These are phyloP conservation scores for Meteorus colon DNA, from an alignment of 2,888 invertebrate genomes.

Conservation along the genomic window DNA sequence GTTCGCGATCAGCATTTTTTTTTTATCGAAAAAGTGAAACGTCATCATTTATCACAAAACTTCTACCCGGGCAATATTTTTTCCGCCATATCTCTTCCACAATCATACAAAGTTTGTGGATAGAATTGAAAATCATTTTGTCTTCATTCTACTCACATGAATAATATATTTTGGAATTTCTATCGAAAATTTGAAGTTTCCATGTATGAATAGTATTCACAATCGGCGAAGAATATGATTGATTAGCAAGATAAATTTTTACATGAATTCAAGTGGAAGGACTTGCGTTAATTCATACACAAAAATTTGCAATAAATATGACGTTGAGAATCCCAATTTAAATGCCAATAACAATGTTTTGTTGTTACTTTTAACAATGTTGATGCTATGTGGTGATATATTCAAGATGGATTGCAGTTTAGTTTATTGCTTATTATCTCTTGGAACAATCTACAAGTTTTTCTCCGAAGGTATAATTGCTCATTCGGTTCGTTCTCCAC, in stretches of 20 bases:
- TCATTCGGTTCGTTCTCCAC: constrained; percentile 14
- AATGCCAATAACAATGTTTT: not conserved
- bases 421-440: constrained; percentile 20
- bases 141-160: too few species aligned
- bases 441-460: constrained; percentile 6
- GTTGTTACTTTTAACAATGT: not conserved
- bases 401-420: not conserved
- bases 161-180: too few species aligned
- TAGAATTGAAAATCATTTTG: not conserved
- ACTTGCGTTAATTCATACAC: not conserved
- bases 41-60: constrained; percentile 26
- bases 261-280: not conserved
- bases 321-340: not conserved
- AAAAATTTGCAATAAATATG: too few species aligned
- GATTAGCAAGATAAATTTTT: not conserved
- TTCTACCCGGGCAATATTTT: not conserved
- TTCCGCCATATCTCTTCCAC: not conserved
- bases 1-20: not conserved
- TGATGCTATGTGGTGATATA: not conserved
- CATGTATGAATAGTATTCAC: not conserved
- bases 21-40: constrained; percentile 2
- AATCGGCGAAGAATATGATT: not conserved
- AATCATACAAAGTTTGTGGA: not conserved
- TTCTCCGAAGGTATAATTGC: not conserved
- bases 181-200: too few species aligned